Conservation (phyloP, 2,113 vertebrate genomes). For the Cephalopterus ornatus region DNA sequence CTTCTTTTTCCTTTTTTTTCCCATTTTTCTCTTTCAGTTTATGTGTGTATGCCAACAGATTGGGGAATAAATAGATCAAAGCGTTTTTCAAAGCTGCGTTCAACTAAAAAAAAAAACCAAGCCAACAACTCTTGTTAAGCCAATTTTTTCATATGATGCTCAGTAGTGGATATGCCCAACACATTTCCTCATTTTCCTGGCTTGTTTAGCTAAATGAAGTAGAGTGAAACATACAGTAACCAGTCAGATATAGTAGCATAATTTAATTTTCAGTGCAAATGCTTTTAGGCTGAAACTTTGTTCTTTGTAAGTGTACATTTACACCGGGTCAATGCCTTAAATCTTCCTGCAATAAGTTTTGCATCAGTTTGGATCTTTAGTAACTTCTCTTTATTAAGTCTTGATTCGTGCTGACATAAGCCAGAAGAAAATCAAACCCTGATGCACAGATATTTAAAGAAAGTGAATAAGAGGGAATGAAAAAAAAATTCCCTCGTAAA, state of each 20-base stretch:
- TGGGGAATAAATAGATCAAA: constrained; percentile 11
- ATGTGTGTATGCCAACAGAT: background rate
- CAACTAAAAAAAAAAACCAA: background rate
- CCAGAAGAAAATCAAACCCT: background rate
- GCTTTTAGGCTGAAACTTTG: background rate
- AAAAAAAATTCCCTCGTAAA: background rate
- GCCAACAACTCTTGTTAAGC: background rate
- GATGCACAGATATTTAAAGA: background rate
- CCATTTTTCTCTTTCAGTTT: background rate
- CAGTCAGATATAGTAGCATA: background rate
- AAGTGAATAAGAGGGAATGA: background rate
- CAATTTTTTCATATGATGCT: background rate
- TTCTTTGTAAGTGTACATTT: background rate
- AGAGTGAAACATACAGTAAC: background rate
- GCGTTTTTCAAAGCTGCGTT: background rate
- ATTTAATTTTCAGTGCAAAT: background rate
- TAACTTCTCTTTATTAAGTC: background rate
- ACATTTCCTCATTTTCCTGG: background rate
- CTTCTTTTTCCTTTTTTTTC: background rate
- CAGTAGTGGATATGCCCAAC: background rate
- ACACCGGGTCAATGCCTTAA: background rate
- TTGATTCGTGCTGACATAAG: background rate
- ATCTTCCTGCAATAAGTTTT: background rate
- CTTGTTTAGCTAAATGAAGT: background rate
- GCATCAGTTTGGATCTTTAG: background rate